Evolutionary conservation across 2,797 vertebrate genomes (phyloP), one percentile per base, ranked within the genome.

Genomic region (Rhabdomys pumilio): DNA sequence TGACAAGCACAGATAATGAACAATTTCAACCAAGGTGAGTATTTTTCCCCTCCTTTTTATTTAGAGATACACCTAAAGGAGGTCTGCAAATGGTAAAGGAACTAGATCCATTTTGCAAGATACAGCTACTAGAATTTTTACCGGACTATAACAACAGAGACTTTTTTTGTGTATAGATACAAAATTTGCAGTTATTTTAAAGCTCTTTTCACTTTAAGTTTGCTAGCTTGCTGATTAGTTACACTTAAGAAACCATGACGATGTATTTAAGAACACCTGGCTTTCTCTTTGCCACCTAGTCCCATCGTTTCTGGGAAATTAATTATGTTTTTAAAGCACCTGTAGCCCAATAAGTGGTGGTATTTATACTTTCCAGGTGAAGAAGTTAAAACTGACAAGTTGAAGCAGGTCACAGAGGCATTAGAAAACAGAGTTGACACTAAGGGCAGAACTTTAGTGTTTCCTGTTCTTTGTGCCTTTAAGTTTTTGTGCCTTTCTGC

Each of bases 1-100:
- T 96, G 99, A 99, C 98, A 99, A 99, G 98, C 99, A 99, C 98
- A 99, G 99, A 99, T 99, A 99, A 99, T 99, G 99, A 99, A 98
- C 96, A 98, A 97, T 98, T 98, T 95, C 93, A 97, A 84, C 96
- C 97, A 98, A 99, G 98, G 99, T 99, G 98, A 99, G 98, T 94
- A 73, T 79, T 69, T n/a, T 90, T 95, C 72, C 93, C 91, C 81
- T 93, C 44, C 77, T 94, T 96, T 97, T 96, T 59, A 61, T 94
- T 94, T 97, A 96, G 96, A 92, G 57, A 92, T 85, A 90, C 59
- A 81, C 69, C 87, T 85, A 82, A 95, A 94, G 29, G 50, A 96
- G 72, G 7, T 92, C 63, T 94, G 61, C 90, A 75, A 91, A 79
- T 95, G 47, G 86, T 90, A 84, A 93, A 91, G 65, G 95, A 93